Percentiles rank a stretch among this genome's conserved stretches.
Evolutionary conservation across 2,113 vertebrate genomes (phyloP).

Genomic region (Donacobius atricapilla): DNA sequence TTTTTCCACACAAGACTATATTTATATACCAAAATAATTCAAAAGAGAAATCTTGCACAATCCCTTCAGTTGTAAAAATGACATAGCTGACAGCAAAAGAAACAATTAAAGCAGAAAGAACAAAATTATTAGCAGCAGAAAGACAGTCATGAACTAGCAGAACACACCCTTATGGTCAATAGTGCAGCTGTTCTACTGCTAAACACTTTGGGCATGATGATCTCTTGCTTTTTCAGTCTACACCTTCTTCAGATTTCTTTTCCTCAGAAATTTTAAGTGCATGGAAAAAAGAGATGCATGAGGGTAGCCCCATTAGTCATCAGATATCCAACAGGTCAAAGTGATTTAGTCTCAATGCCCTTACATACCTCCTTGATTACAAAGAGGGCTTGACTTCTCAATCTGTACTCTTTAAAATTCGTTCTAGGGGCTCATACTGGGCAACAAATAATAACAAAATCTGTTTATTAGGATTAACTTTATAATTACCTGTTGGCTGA

Average conservation of each 20-base stretch:
- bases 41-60: neutral
- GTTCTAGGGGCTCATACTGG: neutral
- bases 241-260: neutral
- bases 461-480: neutral
- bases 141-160: neutral
- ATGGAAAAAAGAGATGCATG: neutral
- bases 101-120: neutral
- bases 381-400: neutral
- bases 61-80: neutral
- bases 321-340: neutral
- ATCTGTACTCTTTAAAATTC: neutral
- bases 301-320: neutral
- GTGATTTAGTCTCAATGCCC: neutral
- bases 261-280: neutral
- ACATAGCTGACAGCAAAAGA: neutral
- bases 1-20: neutral
- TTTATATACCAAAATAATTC: neutral
- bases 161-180: neutral
- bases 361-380: neutral
- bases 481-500: neutral
- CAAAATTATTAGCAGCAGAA: neutral
- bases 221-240: neutral
- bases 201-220: neutral
- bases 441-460: neutral
- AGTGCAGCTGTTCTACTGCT: neutral